Conservation (phyloP, 1,140 invertebrate genomes). For the Palaemon carinicauda region DNA sequence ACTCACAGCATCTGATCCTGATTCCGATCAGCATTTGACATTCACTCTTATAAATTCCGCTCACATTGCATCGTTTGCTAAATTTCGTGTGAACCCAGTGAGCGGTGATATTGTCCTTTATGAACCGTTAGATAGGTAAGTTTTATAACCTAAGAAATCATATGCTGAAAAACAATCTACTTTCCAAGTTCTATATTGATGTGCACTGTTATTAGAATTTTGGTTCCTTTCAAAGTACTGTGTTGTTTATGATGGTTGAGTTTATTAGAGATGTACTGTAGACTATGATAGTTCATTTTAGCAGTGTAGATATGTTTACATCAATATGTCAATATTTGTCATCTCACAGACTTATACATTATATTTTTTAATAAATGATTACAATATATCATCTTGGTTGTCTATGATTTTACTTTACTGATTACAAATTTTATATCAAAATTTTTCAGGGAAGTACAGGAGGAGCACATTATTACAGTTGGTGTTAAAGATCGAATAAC, state of each 20-base stretch:
- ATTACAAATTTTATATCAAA: not conserved
- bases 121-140: constrained; percentile 75
- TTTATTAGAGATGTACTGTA: no score
- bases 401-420: not conserved
- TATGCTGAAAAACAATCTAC: no score
- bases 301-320: not conserved
- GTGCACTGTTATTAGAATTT: no score
- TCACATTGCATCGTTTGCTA: constrained; percentile 75
- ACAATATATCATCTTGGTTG: not conserved
- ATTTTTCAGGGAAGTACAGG: constrained; percentile 72
- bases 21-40: constrained; percentile 76
- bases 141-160: not conserved
- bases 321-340: not conserved
- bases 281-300: no score
- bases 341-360: no score
- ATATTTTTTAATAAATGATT: no score
- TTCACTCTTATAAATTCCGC: constrained; percentile 81
- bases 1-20: constrained; percentile 75
- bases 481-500: constrained; percentile 90
- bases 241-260: not conserved
- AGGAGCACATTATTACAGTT: constrained; percentile 83
- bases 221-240: not conserved
- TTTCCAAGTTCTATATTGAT: no score
- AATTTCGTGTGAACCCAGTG: constrained; percentile 84
- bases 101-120: constrained; percentile 77